Base-by-base conservation (phyloP, 2,888 invertebrate species). In the Lithophane socia region DNA sequence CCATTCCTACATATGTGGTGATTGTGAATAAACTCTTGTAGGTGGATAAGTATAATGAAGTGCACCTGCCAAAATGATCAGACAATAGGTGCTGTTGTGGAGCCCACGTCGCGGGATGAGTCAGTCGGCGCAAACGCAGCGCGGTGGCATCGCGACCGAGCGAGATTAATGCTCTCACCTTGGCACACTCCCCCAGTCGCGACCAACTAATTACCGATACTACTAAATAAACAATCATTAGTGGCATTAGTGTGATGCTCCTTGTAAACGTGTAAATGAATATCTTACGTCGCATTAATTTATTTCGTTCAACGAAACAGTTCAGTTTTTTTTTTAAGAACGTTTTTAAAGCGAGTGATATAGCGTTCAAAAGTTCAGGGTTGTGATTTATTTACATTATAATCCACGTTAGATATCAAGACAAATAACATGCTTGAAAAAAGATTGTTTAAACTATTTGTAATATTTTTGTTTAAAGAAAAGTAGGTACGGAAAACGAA, bases 51-150 rank as follows among this genome's bases (percentile, higher is more conserved):
- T 66, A 83, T 85, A 79, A 84, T 83, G 44, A 79, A 83, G 73
- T 82, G 74, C 85, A 89, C 88, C 86, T 89, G 84, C 73, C 73
- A 82, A 86, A 61, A 73, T 75, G 16, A 73, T 63, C 76, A 75
- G 77, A 89, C 84, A 88, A 86, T 89, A 81, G 83, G 76, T 86
- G 83, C 77, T 75, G 83, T 86, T 85, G 84, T 82, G 66, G 49
- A 74, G 73, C 88, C 90, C 88, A 88, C 87, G 75, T 61, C 37
- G 61, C 63, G 64, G 73, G 84, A 87, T 88, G 89, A 90, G 85
- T 90, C 90, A 88, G 82, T 37, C 69, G 70, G 67, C 68, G 66
- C 77, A 73, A 49, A 56, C 79, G 68, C 77, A 64, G 21, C n/a
- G 75, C 69, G 16, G 67, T 42, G 56, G 74, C 84, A 71, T 81